These are phyloP conservation scores for Meloidogyne exigua DNA, from an alignment of 1,140 invertebrate species.

Conservation along the genomic window DNA sequence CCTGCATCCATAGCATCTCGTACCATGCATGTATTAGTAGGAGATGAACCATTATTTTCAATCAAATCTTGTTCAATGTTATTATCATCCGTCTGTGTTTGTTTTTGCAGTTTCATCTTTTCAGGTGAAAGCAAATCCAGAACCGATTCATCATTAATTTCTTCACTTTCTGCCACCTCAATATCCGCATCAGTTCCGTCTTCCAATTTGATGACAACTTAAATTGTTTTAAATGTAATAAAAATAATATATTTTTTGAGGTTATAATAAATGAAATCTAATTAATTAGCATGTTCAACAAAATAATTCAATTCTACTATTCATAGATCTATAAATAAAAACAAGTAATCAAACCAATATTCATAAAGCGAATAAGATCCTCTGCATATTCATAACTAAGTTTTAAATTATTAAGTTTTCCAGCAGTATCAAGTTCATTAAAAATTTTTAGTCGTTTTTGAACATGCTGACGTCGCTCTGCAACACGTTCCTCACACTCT, in stretches of 20 bases:
- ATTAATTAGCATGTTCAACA: too few species aligned
- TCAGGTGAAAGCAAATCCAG: slow-evolving; percentile 48
- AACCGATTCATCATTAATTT: slow-evolving; percentile 57
- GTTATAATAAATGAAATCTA: too few species aligned
- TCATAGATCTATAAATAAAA: not conserved
- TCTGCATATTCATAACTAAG: slow-evolving; percentile 85
- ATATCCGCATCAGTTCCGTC: slow-evolving; percentile 88
- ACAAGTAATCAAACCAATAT: slow-evolving; percentile 65
- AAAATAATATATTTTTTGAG: too few species aligned
- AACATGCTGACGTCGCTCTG: slow-evolving; percentile 79
- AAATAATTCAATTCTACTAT: too few species aligned
- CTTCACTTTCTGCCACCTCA: slow-evolving; percentile 71
- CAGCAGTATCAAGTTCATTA: slow-evolving; percentile 76
- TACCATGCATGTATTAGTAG: not conserved
- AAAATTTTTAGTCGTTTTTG: slow-evolving; percentile 87
- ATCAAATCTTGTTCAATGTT: not conserved
- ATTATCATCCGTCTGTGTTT: not conserved
- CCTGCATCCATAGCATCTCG: slow-evolving; percentile 13
- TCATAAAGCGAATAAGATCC: slow-evolving; percentile 80
- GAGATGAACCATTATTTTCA: slow-evolving; percentile 28
- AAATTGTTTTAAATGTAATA: slow-evolving; percentile 25
- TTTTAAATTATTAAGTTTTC: slow-evolving; percentile 72
- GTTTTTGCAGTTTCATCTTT: not conserved
- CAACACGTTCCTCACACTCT: slow-evolving; percentile 83
- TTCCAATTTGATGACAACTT: slow-evolving; percentile 90